Base-by-base conservation (phyloP, 1,140 invertebrate genomes). In the Lineus longissimus region DNA sequence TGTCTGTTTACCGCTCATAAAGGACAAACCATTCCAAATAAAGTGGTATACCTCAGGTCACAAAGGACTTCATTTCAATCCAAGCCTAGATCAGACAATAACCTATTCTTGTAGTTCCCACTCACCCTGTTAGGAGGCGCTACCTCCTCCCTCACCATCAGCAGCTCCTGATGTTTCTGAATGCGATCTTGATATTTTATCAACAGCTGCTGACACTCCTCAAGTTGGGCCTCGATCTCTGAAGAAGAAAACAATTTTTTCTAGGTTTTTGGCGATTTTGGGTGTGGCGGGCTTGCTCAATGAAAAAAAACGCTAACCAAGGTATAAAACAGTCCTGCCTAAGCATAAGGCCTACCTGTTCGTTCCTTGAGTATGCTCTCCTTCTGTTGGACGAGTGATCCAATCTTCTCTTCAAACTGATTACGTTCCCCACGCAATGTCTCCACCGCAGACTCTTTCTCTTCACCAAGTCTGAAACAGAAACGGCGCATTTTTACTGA, bases 121-220 rank as follows among this genome's bases (percentile, higher is more conserved):
- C 33, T 7, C 4, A 36, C 33, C 33, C 33, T 36, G 33, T 36
- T 36, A 36, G 33, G 33, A 7, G 33, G 33, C 33, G 15, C 6
- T 15, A 36, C 33, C 33, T 36, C 33, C 33, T 36, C 33, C 4
- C 6, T 15, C 15, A 36, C 33, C 33, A 7, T 63, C 27, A 11
- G 65, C 27, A 63, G 47, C 25, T 72, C 61, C 33, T 74, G 68
- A 41, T 67, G 70, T 33, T 69, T 57, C n/a, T 70, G 47, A 13
- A 74, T 63, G 30, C 69, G 64, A 2, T 62, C 63, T 61, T 74
- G 72, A 31, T 73, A 76, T 51, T 71, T 64, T 17, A 66, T 63
- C 51, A 76, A 58, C 19, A 70, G 59, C 13, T 70, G 68, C 54
- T 76, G 68, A 62, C 70, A 72, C 23, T 72, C 63, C 19, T 70